These are phyloP conservation scores for Carcina quercana DNA, from an alignment of 2,888 invertebrate genomes.

Conservation along the genomic window DNA sequence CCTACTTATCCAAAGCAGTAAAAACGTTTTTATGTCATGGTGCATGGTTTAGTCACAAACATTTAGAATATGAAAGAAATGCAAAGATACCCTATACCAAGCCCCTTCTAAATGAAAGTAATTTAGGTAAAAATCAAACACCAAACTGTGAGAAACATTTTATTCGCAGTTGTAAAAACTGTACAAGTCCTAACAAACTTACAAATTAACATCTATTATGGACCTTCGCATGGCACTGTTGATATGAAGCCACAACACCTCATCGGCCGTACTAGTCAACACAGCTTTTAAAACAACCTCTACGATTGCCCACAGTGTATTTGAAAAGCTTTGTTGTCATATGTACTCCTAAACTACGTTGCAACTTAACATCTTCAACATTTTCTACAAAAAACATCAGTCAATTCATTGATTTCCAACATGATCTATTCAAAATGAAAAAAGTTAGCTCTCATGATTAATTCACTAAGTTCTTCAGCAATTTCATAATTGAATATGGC, in stretches of 20 bases:
- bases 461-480: not conserved
- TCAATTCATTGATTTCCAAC: conserved; percentile 21
- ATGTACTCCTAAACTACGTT: conserved; percentile 31
- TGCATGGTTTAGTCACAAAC: too few species aligned
- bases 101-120: not conserved
- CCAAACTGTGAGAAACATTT: conserved; percentile 63
- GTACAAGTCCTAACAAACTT: conserved; percentile 76
- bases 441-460: not conserved
- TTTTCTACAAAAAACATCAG: conserved; percentile 38
- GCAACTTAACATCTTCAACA: conserved; percentile 27
- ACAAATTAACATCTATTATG: conserved; percentile 69
- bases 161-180: conserved; percentile 75
- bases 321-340: conserved; percentile 3
- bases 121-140: conserved; percentile 29
- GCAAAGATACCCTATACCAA: not conserved
- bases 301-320: not conserved
- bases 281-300: conserved; percentile 2
- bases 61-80: too few species aligned
- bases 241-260: conserved; percentile 26
- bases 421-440: not conserved
- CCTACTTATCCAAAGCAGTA: too few species aligned
- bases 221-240: conserved; percentile 72
- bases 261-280: conserved; percentile 5
- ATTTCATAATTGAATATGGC: not conserved
- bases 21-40: too few species aligned